A percentile compares a stretch with the other conserved stretches of the same genome.
Evolutionary conservation across 2,888 invertebrate genomes (phyloP).

Genomic region (Cantharis flavilabris): DNA sequence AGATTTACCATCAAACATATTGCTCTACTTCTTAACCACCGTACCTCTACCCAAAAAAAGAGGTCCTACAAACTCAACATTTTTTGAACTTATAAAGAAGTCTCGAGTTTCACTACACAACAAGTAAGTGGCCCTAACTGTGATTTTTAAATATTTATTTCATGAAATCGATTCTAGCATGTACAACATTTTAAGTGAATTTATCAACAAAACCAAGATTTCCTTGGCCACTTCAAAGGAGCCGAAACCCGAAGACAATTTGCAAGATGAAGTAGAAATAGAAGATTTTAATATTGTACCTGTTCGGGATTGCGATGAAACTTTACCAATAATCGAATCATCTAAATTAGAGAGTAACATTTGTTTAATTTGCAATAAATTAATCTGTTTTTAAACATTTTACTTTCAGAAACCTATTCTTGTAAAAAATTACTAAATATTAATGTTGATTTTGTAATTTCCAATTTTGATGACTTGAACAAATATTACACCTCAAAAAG

Average conservation of each 20-base stretch:
- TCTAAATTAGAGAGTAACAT: neutral
- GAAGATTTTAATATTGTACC: neutral
- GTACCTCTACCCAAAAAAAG: constrained; percentile 48
- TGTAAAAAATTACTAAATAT: constrained; percentile 44
- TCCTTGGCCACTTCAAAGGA: constrained; percentile 19
- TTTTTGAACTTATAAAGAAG: constrained; percentile 23
- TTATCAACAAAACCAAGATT: constrained; percentile 29
- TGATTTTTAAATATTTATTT: neutral
- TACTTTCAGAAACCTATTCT: neutral
- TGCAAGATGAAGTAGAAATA: neutral
- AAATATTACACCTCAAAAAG: constrained; percentile 43
- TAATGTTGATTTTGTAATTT: constrained; percentile 45
- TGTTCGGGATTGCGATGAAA: neutral
- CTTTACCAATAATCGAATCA: neutral
- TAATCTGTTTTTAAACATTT: neutral
- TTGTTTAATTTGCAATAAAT: neutral
- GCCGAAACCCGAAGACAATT: neutral
- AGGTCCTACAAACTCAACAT: constrained; percentile 19
- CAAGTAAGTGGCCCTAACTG: constrained; percentile 7
- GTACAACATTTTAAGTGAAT: constrained; percentile 30
- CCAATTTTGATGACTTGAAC: constrained; percentile 42
- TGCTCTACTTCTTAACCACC: constrained; percentile 50
- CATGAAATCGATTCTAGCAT: constrained; percentile 26
- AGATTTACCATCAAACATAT: constrained; percentile 49
- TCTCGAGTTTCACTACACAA: constrained; percentile 12